Evolutionary conservation across 2,888 invertebrate genomes (phyloP).

Genomic region (Phengaris arion): DNA sequence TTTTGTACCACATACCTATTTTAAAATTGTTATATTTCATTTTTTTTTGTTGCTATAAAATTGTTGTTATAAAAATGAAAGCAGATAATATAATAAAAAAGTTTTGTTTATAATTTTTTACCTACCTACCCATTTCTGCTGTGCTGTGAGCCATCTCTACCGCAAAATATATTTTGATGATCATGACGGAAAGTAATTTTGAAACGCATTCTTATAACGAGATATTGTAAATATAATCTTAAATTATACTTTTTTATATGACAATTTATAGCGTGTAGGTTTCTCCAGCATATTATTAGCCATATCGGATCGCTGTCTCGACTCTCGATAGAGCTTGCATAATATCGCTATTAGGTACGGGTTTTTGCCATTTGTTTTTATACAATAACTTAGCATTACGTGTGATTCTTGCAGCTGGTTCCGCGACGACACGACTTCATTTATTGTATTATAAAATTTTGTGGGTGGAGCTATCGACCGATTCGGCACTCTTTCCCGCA

Average conservation of each 20-base stretch:
- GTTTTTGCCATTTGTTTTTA: slow-evolving; percentile 71
- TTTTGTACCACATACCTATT: too few relatives aligned
- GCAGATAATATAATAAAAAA: too few relatives aligned
- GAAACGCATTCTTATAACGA: slow-evolving; percentile 52
- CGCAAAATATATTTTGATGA: slow-evolving; percentile 34
- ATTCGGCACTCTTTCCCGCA: slow-evolving; percentile 64
- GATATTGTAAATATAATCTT: slow-evolving; percentile 65
- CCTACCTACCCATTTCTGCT: too few relatives aligned
- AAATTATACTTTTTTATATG: slow-evolving; percentile 71
- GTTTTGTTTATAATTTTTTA: too few relatives aligned
- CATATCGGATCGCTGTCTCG: slow-evolving; percentile 55
- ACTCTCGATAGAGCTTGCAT: slow-evolving; percentile 23
- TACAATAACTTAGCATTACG: slow-evolving; percentile 70
- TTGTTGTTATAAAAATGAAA: too few relatives aligned
- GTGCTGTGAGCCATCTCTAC: too few relatives aligned
- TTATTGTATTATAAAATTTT: slow-evolving; percentile 73
- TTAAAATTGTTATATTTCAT: too few relatives aligned
- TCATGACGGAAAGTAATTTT: slow-evolving; percentile 47
- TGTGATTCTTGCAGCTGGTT: slow-evolving; percentile 69
- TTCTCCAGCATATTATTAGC: slow-evolving; percentile 63
- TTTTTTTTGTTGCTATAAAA: too few relatives aligned
- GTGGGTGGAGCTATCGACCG: slow-evolving; percentile 71
- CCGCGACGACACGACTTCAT: slow-evolving; percentile 58
- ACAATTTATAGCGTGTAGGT: slow-evolving; percentile 61
- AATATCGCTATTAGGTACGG: slow-evolving; percentile 26